Evolutionary conservation across 2,888 invertebrate species (phyloP).

Genomic region (Mimachlamys varia): DNA sequence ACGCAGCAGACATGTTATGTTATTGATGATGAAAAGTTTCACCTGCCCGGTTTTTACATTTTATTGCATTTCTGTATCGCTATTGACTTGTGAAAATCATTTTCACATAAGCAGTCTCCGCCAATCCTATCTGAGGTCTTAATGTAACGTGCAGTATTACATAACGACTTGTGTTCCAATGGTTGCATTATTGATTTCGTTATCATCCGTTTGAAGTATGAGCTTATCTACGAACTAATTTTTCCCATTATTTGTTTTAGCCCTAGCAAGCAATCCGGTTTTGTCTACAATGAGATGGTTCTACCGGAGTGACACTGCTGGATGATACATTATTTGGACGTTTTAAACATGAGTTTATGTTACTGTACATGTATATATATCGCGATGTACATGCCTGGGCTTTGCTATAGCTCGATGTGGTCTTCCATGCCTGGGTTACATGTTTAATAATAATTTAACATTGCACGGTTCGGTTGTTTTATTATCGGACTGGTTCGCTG

Average conservation of each 20-base stretch:
- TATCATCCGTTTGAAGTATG: background rate
- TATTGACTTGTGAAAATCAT: background rate
- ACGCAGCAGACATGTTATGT: background rate
- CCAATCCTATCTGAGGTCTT: background rate
- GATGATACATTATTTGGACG: no score
- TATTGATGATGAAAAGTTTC: background rate
- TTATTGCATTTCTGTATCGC: constrained; percentile 7
- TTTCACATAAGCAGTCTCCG: background rate
- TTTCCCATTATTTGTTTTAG: background rate
- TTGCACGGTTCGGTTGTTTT: background rate
- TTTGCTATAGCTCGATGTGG: background rate
- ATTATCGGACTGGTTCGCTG: background rate
- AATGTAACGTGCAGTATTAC: background rate
- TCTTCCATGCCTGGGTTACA: background rate
- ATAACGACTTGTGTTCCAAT: background rate
- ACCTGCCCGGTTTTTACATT: constrained; percentile 1
- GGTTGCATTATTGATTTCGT: background rate
- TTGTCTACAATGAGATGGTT: no score
- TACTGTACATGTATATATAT: no score
- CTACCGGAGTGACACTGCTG: background rate
- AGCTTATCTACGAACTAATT: background rate
- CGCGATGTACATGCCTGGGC: background rate
- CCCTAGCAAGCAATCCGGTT: background rate
- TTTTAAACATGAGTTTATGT: no score
- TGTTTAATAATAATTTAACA: background rate